These are phyloP conservation scores for Troides helena DNA, from an alignment of 2,888 invertebrate genomes.

Conservation along the genomic window DNA sequence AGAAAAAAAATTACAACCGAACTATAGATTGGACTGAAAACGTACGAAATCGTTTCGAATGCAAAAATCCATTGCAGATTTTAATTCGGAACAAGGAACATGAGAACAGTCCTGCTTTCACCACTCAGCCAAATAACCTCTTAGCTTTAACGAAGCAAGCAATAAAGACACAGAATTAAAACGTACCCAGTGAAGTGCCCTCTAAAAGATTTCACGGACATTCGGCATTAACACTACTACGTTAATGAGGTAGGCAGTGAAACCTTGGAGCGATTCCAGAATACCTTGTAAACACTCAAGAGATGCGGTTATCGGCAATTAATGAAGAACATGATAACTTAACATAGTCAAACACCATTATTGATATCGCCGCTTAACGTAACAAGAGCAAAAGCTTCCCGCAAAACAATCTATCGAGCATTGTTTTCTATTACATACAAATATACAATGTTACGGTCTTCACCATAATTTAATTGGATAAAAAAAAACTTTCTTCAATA, in stretches of 20 bases:
- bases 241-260: conserved; percentile 68
- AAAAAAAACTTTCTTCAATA: too few species aligned
- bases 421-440: too few species aligned
- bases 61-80: conserved; percentile 14
- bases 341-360: too few species aligned
- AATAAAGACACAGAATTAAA: conserved; percentile 65
- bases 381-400: too few species aligned
- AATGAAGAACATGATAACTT: conserved; percentile 27
- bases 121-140: conserved; percentile 67
- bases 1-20: not conserved
- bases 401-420: too few species aligned
- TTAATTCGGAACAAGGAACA: conserved; percentile 28
- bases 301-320: conserved; percentile 21
- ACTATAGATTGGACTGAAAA: not conserved
- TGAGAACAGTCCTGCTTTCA: conserved; percentile 38
- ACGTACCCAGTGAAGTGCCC: conserved; percentile 57
- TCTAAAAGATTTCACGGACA: conserved; percentile 71
- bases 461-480: too few species aligned
- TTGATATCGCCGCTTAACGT: too few species aligned
- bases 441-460: too few species aligned
- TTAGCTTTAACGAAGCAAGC: conserved; percentile 68
- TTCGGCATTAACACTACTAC: conserved; percentile 67
- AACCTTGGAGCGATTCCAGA: conserved; percentile 71
- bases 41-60: conserved; percentile 11
- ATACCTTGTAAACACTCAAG: conserved; percentile 59